Conservation (phyloP, 2,888 invertebrate species). For the Andrena bucephala region DNA sequence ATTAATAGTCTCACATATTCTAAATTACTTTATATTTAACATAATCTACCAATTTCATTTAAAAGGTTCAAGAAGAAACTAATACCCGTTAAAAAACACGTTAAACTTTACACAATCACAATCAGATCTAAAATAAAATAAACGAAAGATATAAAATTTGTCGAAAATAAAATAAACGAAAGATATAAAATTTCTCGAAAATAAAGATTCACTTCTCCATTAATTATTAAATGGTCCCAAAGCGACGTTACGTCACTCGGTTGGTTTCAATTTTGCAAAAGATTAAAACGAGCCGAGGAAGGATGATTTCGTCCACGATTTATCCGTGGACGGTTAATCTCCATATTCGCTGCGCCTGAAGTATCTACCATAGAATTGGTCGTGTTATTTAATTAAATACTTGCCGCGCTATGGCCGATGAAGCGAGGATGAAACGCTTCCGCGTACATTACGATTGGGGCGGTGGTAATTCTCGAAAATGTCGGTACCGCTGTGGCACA, state of each 20-base stretch:
- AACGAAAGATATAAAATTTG: no score
- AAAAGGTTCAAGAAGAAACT: no score
- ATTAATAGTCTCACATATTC: no score
- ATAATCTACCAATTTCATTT: no score
- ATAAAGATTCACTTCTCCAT: no score
- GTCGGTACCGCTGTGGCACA: slow-evolving; percentile 31
- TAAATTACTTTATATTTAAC: no score
- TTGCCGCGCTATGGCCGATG: slow-evolving; percentile 32
- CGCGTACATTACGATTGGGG: slow-evolving; percentile 19
- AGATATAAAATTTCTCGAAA: no score
- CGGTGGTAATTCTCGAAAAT: slow-evolving; percentile 36
- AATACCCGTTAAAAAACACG: no score
- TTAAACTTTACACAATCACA: no score
- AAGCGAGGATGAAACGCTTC: slow-evolving; percentile 46
- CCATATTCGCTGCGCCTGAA: neutral
- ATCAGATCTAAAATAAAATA: no score
- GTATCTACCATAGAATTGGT: neutral
- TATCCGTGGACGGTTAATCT: slow-evolving; percentile 14
- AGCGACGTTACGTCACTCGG: neutral
- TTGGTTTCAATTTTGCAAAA: neutral
- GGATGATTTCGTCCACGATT: neutral
- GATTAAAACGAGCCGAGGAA: neutral
- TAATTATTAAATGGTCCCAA: no score
- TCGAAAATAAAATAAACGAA: no score
- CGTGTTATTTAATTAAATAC: slow-evolving; percentile 51